Conservation (phyloP, 2,888 invertebrate genomes). For the Polylopha cassiicola region DNA sequence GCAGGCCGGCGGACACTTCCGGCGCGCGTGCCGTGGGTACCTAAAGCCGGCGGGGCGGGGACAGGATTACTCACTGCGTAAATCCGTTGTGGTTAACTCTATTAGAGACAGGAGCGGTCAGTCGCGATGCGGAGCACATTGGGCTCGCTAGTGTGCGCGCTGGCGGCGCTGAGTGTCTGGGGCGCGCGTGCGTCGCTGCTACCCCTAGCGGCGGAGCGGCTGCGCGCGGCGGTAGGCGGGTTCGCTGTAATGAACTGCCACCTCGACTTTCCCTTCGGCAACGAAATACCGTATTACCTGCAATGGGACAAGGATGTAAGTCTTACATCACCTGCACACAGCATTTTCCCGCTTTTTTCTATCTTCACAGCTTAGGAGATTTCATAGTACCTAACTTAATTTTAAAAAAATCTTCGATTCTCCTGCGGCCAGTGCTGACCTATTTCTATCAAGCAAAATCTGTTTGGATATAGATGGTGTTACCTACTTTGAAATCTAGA, state of each 20-base stretch:
- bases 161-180: constrained; percentile 20
- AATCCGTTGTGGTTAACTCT: constrained; percentile 26
- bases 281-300: constrained; percentile 89
- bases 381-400: too few relatives aligned
- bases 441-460: too few relatives aligned
- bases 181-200: constrained; percentile 38
- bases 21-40: constrained; percentile 20
- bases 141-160: constrained; percentile 9
- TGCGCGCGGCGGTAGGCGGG: constrained; percentile 86
- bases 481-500: too few relatives aligned
- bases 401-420: too few relatives aligned
- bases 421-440: too few relatives aligned
- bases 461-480: too few relatives aligned
- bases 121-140: constrained; percentile 23
- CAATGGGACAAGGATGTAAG: constrained; percentile 95
- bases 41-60: constrained; percentile 12
- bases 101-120: constrained; percentile 23
- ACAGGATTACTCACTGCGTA: constrained; percentile 18
- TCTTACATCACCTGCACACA: too few relatives aligned
- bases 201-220: constrained; percentile 60
- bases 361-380: too few relatives aligned
- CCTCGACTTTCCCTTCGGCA: constrained; percentile 91
- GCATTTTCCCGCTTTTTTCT: too few relatives aligned
- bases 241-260: constrained; percentile 88
- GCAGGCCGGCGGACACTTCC: constrained; percentile 18